These are phyloP conservation scores for Pentalonia nigronervosa DNA, from an alignment of 1,140 invertebrate species.

Conservation along the genomic window DNA sequence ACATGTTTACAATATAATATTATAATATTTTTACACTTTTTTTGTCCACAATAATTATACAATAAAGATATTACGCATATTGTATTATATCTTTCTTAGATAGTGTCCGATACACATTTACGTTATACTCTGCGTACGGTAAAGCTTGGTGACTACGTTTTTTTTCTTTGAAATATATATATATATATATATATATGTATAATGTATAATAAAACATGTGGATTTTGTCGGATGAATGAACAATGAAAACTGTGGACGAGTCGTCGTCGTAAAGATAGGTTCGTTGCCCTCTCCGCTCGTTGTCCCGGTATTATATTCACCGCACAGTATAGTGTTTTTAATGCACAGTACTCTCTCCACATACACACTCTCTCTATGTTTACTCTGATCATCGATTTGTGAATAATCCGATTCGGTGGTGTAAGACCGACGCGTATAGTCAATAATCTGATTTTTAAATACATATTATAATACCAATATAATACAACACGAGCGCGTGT, in stretches of 20 bases:
- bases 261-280: not conserved
- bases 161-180: not conserved
- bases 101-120: not conserved
- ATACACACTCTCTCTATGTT: not conserved
- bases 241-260: slow-evolving; percentile 33
- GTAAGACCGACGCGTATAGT: not conserved
- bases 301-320: not conserved
- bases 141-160: not conserved
- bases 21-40: not conserved
- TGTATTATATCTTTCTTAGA: not conserved
- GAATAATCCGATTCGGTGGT: not conserved
- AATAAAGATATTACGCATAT: not conserved
- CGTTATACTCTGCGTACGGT: not conserved
- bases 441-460: not conserved
- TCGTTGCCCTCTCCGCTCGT: slow-evolving; percentile 28
- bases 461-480: not conserved
- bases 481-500: not conserved
- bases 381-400: slow-evolving; percentile 30
- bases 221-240: slow-evolving; percentile 43
- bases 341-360: not conserved
- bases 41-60: not conserved
- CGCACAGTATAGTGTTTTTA: not conserved
- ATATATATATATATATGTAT: not conserved
- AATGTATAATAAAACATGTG: slow-evolving; percentile 22
- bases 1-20: not conserved